Evolutionary conservation across 2,797 vertebrate genomes (phyloP).

Genomic region (Enteromius anoplus): DNA sequence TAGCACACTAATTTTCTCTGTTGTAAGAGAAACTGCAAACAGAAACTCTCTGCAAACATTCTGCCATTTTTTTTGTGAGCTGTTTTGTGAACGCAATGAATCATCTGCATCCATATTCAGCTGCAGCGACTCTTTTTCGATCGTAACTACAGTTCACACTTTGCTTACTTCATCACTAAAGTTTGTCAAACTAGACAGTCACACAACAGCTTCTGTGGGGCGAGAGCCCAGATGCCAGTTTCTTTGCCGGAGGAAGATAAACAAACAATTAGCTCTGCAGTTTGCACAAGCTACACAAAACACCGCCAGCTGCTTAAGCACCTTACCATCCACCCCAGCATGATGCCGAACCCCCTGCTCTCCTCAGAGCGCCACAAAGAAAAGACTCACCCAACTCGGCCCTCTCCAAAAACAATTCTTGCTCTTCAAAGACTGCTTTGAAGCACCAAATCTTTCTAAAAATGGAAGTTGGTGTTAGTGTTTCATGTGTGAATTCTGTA

Average conservation of each 20-base stretch:
- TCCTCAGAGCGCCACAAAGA: conserved; percentile 2
- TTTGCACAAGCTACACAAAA: conserved; percentile 40
- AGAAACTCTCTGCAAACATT: neutral
- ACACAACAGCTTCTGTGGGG: conserved; percentile 14
- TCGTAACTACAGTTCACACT: neutral
- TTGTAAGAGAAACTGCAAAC: neutral
- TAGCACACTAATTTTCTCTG: neutral
- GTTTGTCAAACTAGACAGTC: conserved; percentile 8
- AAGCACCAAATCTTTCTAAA: neutral
- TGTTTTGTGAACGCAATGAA: neutral
- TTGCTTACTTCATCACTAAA: conserved; percentile 28
- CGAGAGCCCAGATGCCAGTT: conserved; percentile 35
- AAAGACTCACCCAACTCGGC: neutral
- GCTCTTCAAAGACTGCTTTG: conserved; percentile 21
- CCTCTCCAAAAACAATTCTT: neutral
- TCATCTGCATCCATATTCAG: neutral
- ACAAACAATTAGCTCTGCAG: conserved; percentile 39
- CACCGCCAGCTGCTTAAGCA: conserved; percentile 47
- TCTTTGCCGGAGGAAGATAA: conserved; percentile 21
- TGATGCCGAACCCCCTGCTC: neutral
- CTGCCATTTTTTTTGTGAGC: neutral
- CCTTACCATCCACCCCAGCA: conserved; percentile 21
- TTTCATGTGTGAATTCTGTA: neutral
- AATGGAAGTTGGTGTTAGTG: neutral
- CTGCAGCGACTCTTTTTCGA: neutral